Evolutionary conservation across 2,113 vertebrate species (phyloP), one percentile per base, ranked within the genome.

Genomic region (Sylvilagus bachmani): DNA sequence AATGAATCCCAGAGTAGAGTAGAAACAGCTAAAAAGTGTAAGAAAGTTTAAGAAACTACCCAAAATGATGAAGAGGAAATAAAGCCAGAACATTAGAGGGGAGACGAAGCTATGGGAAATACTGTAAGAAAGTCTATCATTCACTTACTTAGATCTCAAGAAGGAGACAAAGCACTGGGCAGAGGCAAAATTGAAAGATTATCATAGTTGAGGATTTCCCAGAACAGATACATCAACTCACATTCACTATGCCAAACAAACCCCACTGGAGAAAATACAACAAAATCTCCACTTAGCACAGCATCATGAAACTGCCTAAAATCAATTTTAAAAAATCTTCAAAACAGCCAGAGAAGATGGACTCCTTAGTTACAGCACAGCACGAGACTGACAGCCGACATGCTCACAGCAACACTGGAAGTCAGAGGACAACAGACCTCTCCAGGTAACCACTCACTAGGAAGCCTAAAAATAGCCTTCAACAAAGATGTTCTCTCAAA

Each of bases 231-330:
- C 22, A 67, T 38, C 27, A 78, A 69, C 21, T 25, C 55, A 91
- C n/a, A 83, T 33, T 13, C 31, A 71, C 86, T 51, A 71, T 70
- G 64, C 27, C 64, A 71, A 79, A 92, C 58, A 92, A 79, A 86
- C 69, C 16, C 51, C 51, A 70, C 79, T 51, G 29, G 22, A 36
- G 25, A 85, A 85, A 85, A 92, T 61, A 78, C 49, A 64, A 69
- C 69, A 44, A 74, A 79, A 74, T 74, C 82, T 10, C 49, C 84
- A 81, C 67, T 80, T 64, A 93, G 10, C 11, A 58, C 19, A 81
- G 25, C 17, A 85, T 27, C 64, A 80, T 21, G 61, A 74, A 87
- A 44, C 13, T 66, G 13, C 13, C 64, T 31, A 80, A 88, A 74
- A 55, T 51, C 33, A 82, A 38, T 82, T 55, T 49, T 38, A 51